Conservation (phyloP, 1,140 invertebrate species). For the Aporrectodea caliginosa region DNA sequence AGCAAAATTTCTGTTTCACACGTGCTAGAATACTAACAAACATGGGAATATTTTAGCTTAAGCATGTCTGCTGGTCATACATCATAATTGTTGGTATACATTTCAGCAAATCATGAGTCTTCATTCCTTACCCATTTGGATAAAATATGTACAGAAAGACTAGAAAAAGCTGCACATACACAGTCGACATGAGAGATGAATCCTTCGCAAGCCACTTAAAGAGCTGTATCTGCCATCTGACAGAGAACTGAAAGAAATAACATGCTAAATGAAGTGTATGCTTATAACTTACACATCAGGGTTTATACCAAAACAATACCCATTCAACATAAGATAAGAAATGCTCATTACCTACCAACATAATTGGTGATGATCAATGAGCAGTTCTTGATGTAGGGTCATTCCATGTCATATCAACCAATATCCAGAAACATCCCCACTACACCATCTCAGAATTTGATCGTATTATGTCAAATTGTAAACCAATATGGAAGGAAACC, state of each 20-base stretch:
- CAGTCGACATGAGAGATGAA: neutral
- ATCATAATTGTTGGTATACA: too few relatives aligned
- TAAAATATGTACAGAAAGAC: neutral
- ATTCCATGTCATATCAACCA: neutral
- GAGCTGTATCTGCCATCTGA: neutral
- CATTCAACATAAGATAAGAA: neutral
- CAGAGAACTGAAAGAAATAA: neutral
- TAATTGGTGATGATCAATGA: too few relatives aligned
- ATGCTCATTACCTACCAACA: neutral
- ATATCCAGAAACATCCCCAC: too few relatives aligned
- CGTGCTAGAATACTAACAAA: too few relatives aligned
- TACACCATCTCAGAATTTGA: too few relatives aligned
- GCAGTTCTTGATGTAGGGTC: neutral
- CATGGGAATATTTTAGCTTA: too few relatives aligned
- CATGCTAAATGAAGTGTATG: neutral
- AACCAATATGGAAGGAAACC: too few relatives aligned
- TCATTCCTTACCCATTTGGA: neutral
- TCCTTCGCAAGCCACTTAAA: neutral
- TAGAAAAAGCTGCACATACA: neutral
- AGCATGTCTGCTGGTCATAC: too few relatives aligned
- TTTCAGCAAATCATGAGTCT: neutral
- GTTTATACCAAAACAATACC: neutral
- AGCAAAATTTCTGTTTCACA: too few relatives aligned
- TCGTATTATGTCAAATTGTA: too few relatives aligned
- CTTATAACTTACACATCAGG: neutral